These are phyloP conservation scores for Schrankia costaestrigalis DNA, from an alignment of 2,888 invertebrate species.

Conservation along the genomic window DNA sequence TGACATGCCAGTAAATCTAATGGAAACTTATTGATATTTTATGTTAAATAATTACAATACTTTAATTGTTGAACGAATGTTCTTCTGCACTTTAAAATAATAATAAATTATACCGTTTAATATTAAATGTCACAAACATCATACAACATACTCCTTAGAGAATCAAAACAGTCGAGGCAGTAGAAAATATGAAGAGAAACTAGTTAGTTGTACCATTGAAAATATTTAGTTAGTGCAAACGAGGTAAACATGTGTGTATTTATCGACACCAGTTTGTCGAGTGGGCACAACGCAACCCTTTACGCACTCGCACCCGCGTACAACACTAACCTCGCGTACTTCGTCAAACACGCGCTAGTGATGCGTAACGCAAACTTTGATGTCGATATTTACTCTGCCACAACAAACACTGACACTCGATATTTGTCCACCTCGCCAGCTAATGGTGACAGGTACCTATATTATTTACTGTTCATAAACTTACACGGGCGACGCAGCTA, in stretches of 20 bases:
- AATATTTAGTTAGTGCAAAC: constrained; percentile 63
- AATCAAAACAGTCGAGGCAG: constrained; percentile 6
- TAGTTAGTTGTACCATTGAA: constrained; percentile 41
- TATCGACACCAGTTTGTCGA: constrained; percentile 66
- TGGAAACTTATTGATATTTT: constrained; percentile 62
- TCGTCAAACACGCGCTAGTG: constrained; percentile 74
- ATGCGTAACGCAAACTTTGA: constrained; percentile 78
- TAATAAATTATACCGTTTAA: constrained; percentile 18
- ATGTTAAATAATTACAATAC: constrained; percentile 64
- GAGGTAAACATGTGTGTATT: constrained; percentile 66
- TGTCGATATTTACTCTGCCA: constrained; percentile 74
- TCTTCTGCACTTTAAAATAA: constrained; percentile 20
- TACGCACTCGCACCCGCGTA: constrained; percentile 59
- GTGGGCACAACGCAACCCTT: constrained; percentile 65
- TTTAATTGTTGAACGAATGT: constrained; percentile 52
- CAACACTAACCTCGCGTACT: constrained; percentile 48
- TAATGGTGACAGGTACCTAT: constrained; percentile 68
- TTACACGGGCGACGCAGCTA: constrained; percentile 62
- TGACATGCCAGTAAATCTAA: constrained; percentile 52
- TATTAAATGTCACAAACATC: constrained; percentile 13
- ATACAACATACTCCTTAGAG: constrained; percentile 8
- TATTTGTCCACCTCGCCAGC: constrained; percentile 71
- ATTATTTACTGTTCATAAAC: constrained; percentile 58
- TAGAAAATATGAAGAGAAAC: constrained; percentile 26
- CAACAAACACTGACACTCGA: constrained; percentile 72